Evolutionary conservation across 2,797 vertebrate genomes (phyloP), one percentile per base, ranked within the genome.

Genomic region (Muscicapa comitata): DNA sequence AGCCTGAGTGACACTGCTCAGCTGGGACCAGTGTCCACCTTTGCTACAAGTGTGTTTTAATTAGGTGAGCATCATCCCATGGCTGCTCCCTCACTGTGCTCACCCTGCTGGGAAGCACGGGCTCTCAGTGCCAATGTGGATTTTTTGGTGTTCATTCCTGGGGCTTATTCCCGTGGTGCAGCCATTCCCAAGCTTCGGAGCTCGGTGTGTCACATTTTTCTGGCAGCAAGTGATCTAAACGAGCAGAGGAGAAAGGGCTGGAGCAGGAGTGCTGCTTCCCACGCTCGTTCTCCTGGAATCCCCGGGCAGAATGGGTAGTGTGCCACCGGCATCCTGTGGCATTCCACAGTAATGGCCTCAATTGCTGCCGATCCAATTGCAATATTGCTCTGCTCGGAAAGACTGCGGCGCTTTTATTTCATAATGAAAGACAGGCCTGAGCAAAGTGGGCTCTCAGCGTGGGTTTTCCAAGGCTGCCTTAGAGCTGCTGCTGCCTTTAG

Each of bases 251-350:
- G 86, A 93, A 73, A 79, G 80, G 77, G 90, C 67, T 82, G 66
- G 6, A 51, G 75, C 77, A 58, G 82, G 73, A 94, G n/a, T 1
- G 4, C 16, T n/a, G 59, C 93, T 88, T 86, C 95, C 93, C 91
- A 95, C 93, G 84, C 94, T 74, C 51, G 62, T 66, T 96, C 91
- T 92, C 65, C 42, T 3, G 21, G 75, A 57, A 80, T 94, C 88
- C 93, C 90, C 57, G 31, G 91, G 86, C 13, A 6, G 95, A 95
- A 96, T 95, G 81, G 93, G 88, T 87, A 92, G 80, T 79, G 92
- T 95, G 93, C 83, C 67, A 66, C 75, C 19, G 24, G 71, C 81
- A 20, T 54, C 92, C 88, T 35, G 38, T 76, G 92, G 76, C 71
- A 78, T 79, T 92, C 35, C 31, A 40, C 81, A 19, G 75, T 89